Conservation (phyloP, 2,113 vertebrate species). For the Empidonax traillii region DNA sequence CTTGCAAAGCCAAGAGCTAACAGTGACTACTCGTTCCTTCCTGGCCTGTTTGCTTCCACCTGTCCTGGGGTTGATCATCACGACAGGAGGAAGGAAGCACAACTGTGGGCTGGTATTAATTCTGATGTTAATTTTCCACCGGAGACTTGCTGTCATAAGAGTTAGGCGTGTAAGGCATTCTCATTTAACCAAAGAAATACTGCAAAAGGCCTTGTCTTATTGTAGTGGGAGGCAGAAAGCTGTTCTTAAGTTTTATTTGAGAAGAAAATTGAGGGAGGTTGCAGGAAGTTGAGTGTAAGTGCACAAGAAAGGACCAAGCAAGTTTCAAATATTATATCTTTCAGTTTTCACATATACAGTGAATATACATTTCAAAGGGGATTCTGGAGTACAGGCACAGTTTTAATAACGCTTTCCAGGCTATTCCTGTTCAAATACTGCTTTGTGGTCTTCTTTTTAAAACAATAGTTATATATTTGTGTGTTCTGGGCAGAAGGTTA, state of each 20-base stretch:
- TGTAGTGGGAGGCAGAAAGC: background rate
- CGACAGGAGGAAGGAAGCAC: background rate
- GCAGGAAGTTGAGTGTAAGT: background rate
- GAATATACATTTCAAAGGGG: conserved; percentile 2
- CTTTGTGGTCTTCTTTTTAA: conserved; percentile 33
- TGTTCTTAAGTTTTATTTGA: background rate
- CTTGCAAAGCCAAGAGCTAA: background rate
- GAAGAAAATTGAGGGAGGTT: background rate
- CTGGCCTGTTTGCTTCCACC: background rate
- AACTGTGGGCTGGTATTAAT: background rate
- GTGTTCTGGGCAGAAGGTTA: background rate
- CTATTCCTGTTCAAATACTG: conserved; percentile 14
- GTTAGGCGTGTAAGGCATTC: background rate
- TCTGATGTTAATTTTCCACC: background rate
- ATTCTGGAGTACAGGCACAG: background rate
- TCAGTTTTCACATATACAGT: background rate
- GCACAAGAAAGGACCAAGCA: background rate
- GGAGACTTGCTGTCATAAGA: background rate
- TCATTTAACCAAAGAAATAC: conserved; percentile 46
- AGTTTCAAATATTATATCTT: background rate
- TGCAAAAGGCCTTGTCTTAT: background rate
- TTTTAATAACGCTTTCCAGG: conserved; percentile 4
- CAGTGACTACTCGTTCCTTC: background rate
- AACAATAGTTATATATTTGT: background rate
- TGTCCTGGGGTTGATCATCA: background rate